These are phyloP conservation scores for Scomber japonicus DNA, from an alignment of 2,113 vertebrate genomes.

Conservation along the genomic window DNA sequence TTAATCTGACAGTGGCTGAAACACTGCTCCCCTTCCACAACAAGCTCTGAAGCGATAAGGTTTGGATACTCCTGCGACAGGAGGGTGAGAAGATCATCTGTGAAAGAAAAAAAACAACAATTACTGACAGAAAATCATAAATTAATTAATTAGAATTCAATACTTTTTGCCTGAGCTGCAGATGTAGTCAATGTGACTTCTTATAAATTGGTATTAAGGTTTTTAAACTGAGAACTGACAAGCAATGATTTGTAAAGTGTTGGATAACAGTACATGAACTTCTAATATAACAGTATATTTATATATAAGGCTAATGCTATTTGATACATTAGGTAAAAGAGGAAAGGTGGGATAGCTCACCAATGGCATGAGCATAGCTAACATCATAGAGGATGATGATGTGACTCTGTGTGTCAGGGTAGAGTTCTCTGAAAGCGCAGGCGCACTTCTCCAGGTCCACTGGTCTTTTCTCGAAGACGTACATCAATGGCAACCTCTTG, in stretches of 20 bases:
- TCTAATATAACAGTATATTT: too few species aligned
- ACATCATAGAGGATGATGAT: slow-evolving; percentile 91
- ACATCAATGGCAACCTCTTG: slow-evolving; percentile 86
- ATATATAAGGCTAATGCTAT: too few species aligned
- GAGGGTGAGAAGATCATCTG: slow-evolving; percentile 81
- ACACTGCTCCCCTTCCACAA: slow-evolving; percentile 71
- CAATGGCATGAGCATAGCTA: slow-evolving; percentile 76
- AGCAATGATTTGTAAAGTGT: too few species aligned
- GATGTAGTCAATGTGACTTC: too few species aligned
- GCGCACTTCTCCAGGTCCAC: slow-evolving; percentile 85
- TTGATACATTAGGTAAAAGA: not conserved
- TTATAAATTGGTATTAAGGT: too few species aligned
- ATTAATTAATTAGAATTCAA: too few species aligned
- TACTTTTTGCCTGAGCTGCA: too few species aligned
- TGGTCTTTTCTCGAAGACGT: slow-evolving; percentile 88
- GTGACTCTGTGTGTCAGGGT: slow-evolving; percentile 81
- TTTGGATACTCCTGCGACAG: slow-evolving; percentile 85
- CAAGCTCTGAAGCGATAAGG: slow-evolving; percentile 83
- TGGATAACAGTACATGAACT: too few species aligned
- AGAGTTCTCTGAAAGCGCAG: slow-evolving; percentile 85
- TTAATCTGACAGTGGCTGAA: slow-evolving; percentile 44
- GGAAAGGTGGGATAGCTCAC: slow-evolving; percentile 53
- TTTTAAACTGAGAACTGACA: too few species aligned
- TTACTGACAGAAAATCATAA: not conserved
- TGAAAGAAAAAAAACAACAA: not conserved